Evolutionary conservation across 2,888 invertebrate genomes (phyloP).

Genomic region (Cataglyphis cursor): DNA sequence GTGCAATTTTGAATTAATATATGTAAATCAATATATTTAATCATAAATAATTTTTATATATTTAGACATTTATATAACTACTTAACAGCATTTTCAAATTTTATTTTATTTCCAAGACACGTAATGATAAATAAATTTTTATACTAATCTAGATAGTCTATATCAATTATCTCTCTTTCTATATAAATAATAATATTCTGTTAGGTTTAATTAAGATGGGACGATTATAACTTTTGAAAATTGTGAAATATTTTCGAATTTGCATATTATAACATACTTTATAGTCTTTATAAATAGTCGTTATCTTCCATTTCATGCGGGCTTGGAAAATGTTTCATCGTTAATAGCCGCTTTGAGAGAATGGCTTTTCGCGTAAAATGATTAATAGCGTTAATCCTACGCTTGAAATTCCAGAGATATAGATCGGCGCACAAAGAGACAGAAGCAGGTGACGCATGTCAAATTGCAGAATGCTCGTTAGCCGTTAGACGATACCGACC

Average conservation of each 20-base stretch:
- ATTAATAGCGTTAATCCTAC: conserved; percentile 27
- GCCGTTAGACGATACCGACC: conserved; percentile 29
- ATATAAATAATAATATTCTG: neutral
- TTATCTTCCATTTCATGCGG: conserved; percentile 5
- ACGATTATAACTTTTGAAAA: neutral
- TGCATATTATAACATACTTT: neutral
- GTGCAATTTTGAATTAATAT: neutral
- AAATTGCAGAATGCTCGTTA: conserved; percentile 29
- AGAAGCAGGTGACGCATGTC: conserved; percentile 7
- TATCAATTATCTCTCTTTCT: neutral
- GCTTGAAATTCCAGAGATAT: conserved; percentile 28
- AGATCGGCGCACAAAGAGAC: conserved; percentile 27
- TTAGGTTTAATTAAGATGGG: neutral
- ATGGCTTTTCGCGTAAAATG: conserved; percentile 1
- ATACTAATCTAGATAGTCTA: neutral
- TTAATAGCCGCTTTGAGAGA: neutral
- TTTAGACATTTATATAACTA: neutral
- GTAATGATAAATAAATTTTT: neutral
- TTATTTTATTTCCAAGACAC: neutral
- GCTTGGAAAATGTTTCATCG: neutral
- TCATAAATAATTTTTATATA: neutral
- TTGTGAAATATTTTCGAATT: neutral
- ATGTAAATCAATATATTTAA: neutral
- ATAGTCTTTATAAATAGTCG: neutral
- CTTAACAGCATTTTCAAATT: neutral